Conservation (phyloP, 1,140 invertebrate genomes). For the Meloidogyne exigua region DNA sequence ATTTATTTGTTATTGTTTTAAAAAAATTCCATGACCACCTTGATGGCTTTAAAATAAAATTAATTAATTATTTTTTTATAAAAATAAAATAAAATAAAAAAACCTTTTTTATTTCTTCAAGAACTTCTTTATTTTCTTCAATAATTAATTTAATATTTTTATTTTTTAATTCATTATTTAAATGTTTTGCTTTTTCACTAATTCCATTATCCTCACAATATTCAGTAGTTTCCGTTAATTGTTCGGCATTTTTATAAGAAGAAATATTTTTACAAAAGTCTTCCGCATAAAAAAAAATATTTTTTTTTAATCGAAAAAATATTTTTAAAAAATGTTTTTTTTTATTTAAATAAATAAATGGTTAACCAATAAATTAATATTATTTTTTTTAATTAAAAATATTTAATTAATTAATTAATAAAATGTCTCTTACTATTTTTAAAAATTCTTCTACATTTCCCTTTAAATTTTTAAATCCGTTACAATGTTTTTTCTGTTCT, state of each 20-base stretch:
- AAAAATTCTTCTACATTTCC: not conserved
- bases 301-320: not conserved
- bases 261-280: not conserved
- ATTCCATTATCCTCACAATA: too few relatives aligned
- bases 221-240: not conserved
- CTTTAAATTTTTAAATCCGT: not conserved
- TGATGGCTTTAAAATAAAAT: too few relatives aligned
- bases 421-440: slow-evolving; percentile 11
- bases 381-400: too few relatives aligned
- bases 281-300: not conserved
- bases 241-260: not conserved
- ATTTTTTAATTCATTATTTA: too few relatives aligned
- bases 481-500: too few relatives aligned
- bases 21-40: too few relatives aligned
- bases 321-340: slow-evolving; percentile 4
- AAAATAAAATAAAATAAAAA: not conserved
- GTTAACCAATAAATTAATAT: too few relatives aligned
- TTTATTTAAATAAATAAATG: not conserved
- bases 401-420: not conserved
- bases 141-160: too few relatives aligned
- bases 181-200: too few relatives aligned
- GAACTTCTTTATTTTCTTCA: not conserved
- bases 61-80: too few relatives aligned
- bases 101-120: too few relatives aligned
- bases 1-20: too few relatives aligned